These are phyloP conservation scores for Stenopsyche tienmushanensis DNA, from an alignment of 1,140 invertebrate genomes.

Conservation along the genomic window DNA sequence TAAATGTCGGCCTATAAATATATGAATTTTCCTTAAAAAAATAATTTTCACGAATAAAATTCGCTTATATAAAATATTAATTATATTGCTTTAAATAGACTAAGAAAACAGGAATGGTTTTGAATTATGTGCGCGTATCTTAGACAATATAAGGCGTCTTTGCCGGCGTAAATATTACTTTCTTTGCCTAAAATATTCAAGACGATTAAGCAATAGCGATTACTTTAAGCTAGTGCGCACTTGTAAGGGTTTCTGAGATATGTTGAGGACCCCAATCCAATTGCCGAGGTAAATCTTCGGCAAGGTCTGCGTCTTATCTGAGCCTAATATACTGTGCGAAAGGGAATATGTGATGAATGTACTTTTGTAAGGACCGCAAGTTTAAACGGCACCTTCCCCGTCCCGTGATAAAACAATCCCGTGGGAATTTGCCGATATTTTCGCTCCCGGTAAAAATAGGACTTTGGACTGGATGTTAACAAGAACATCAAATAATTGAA, in stretches of 20 bases:
- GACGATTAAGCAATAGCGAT: background rate
- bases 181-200: background rate
- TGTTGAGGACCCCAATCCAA: background rate
- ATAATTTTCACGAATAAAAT: no score
- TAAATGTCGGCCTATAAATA: no score
- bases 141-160: background rate
- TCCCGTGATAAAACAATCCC: background rate
- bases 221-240: no score
- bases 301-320: background rate
- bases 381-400: background rate
- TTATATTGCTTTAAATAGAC: no score
- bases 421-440: background rate
- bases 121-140: no score
- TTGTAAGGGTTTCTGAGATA: no score
- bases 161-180: background rate
- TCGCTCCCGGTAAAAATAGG: background rate
- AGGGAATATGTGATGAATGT: slow-evolving; percentile 10
- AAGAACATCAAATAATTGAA: background rate
- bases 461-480: background rate
- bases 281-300: background rate
- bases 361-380: background rate
- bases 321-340: background rate
- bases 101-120: no score
- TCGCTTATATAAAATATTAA: no score
- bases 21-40: no score